phyloP scores from a whole-genome alignment of 2,113 vertebrate species.

The Urocolius indicus region DNA sequence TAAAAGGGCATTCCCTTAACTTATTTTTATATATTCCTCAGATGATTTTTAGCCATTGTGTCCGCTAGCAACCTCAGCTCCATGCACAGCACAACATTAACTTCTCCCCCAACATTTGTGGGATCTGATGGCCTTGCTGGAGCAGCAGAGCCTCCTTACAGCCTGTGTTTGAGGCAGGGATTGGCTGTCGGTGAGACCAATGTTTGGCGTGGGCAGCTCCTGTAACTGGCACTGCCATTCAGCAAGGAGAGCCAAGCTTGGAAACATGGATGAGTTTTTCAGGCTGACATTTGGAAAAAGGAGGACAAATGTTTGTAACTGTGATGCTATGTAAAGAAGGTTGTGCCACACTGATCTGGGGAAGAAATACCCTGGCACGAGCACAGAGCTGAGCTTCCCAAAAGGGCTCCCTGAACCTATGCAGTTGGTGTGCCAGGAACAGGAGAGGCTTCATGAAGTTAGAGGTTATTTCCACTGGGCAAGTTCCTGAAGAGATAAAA shows the following conservation, averaged over 20 bases:
- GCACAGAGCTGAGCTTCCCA: neutral
- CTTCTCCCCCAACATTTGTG: neutral
- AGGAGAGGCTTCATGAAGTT: neutral
- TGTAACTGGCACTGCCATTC: neutral
- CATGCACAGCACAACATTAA: neutral
- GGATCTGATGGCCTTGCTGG: neutral
- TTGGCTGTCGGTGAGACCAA: neutral
- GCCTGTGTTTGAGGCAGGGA: neutral
- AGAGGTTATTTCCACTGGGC: neutral
- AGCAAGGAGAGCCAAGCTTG: neutral
- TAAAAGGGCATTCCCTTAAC: neutral
- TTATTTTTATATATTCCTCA: neutral
- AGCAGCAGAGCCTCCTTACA: neutral
- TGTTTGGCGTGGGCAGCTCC: fast-evolving
- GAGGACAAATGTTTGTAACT: neutral
- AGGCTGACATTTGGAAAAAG: neutral
- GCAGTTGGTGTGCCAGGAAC: neutral
- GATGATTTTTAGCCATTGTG: neutral
- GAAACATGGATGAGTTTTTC: neutral
- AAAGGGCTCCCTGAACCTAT: neutral
- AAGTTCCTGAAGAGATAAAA: neutral
- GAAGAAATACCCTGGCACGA: neutral
- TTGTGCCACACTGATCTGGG: neutral
- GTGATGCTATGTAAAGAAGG: neutral
- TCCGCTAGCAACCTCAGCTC: neutral